Evolutionary conservation across 2,797 vertebrate genomes (phyloP).

Genomic region (Champsocephalus esox): DNA sequence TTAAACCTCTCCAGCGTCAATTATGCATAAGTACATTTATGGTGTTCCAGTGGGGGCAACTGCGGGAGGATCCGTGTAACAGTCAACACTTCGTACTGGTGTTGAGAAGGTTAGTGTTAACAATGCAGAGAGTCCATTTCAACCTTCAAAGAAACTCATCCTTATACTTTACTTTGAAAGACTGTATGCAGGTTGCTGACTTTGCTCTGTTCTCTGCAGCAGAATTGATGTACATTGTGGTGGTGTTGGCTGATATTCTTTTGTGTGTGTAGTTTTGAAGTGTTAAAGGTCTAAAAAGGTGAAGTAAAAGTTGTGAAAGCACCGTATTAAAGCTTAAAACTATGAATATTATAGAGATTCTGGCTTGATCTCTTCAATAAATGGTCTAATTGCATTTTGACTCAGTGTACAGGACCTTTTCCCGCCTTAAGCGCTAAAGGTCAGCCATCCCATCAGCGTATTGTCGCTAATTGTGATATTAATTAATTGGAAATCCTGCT

Average conservation of each 20-base stretch:
- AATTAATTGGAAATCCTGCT: constrained; percentile 34
- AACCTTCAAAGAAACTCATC: not conserved
- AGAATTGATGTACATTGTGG: not conserved
- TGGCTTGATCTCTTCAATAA: not conserved
- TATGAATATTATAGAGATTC: not conserved
- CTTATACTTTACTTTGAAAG: not conserved
- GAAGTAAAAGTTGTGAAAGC: not conserved
- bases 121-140: constrained; percentile 5
- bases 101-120: not conserved
- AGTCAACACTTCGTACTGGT: not conserved
- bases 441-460: constrained; percentile 15
- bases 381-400: not conserved
- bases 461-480: constrained; percentile 24
- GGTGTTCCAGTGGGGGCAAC: constrained; percentile 10
- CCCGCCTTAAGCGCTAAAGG: not conserved
- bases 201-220: not conserved
- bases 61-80: not conserved
- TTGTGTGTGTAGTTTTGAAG: not conserved
- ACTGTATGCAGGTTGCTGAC: not conserved
- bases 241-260: not conserved
- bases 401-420: not conserved
- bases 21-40: constrained; percentile 47
- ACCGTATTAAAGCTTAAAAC: not conserved
- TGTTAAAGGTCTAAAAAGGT: not conserved
- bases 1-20: constrained; percentile 35